These are phyloP conservation scores for Ridgeia piscesae DNA, from an alignment of 1,140 invertebrate species.

Conservation along the genomic window DNA sequence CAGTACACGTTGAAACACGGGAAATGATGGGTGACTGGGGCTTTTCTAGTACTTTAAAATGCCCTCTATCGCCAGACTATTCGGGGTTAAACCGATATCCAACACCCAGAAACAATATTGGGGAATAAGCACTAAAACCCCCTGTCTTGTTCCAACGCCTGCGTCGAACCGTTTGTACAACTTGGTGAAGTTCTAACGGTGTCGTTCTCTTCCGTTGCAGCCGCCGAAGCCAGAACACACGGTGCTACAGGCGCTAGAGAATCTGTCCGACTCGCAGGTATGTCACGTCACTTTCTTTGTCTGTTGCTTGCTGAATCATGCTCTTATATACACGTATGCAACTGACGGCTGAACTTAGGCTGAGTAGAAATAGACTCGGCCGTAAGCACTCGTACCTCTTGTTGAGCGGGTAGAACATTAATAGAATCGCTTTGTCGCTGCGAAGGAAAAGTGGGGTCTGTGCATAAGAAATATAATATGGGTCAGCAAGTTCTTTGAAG, in stretches of 20 bases:
- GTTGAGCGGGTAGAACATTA: neutral
- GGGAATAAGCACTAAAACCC: too few relatives aligned
- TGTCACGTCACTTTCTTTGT: constrained; percentile 32
- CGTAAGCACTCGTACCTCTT: neutral
- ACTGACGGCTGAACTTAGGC: neutral
- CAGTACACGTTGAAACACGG: too few relatives aligned
- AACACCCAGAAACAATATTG: too few relatives aligned
- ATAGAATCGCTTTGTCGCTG: neutral
- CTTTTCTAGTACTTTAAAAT: too few relatives aligned
- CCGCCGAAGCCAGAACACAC: constrained; percentile 87
- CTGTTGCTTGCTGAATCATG: neutral
- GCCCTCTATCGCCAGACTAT: too few relatives aligned
- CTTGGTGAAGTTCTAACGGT: constrained; percentile 3
- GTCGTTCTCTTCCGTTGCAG: constrained; percentile 65
- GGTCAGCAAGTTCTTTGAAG: neutral
- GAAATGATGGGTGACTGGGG: too few relatives aligned
- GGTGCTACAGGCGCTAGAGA: constrained; percentile 92
- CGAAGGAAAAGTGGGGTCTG: neutral
- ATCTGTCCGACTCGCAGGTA: constrained; percentile 84
- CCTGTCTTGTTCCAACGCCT: too few relatives aligned
- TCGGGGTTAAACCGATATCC: too few relatives aligned
- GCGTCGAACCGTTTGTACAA: neutral
- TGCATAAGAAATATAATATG: neutral
- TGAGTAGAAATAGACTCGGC: neutral
- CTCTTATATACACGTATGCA: neutral